Evolutionary conservation across 2,113 vertebrate species (phyloP).

Genomic region (Scatophagus argus): DNA sequence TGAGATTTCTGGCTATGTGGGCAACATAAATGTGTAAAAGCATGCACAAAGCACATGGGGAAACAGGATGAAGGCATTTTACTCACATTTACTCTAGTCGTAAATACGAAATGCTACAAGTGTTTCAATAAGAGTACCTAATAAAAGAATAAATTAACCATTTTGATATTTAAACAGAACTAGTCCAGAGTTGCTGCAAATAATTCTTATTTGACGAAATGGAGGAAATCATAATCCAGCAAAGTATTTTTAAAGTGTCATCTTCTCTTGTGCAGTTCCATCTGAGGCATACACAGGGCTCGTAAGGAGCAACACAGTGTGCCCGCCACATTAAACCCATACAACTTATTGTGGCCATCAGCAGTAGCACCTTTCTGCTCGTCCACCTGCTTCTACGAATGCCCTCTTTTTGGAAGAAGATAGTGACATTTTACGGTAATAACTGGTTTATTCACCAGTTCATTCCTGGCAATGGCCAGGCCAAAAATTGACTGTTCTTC

Average conservation of each 20-base stretch:
- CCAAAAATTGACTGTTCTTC: background rate
- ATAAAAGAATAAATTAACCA: background rate
- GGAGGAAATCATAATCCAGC: background rate
- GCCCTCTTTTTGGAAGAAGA: background rate
- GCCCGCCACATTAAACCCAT: background rate
- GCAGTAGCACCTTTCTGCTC: background rate
- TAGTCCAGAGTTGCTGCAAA: background rate
- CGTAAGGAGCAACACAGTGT: background rate
- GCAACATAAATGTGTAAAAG: background rate
- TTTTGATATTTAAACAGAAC: background rate
- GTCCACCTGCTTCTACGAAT: conserved; percentile 9
- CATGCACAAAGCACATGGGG: conserved; percentile 10
- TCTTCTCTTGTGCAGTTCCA: background rate
- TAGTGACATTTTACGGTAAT: background rate
- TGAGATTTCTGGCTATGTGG: background rate
- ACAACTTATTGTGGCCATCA: background rate
- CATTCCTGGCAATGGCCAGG: background rate
- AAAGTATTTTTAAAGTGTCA: background rate
- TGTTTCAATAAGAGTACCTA: background rate
- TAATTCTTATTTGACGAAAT: background rate
- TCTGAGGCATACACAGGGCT: background rate
- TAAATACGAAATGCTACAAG: background rate
- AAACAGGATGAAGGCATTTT: conserved; percentile 12
- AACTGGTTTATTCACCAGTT: background rate
- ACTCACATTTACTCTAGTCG: background rate